A percentile compares a stretch with the other conserved stretches of the same genome.
Evolutionary conservation across 2,113 vertebrate species (phyloP).

Genomic region (Diadophis punctatus): DNA sequence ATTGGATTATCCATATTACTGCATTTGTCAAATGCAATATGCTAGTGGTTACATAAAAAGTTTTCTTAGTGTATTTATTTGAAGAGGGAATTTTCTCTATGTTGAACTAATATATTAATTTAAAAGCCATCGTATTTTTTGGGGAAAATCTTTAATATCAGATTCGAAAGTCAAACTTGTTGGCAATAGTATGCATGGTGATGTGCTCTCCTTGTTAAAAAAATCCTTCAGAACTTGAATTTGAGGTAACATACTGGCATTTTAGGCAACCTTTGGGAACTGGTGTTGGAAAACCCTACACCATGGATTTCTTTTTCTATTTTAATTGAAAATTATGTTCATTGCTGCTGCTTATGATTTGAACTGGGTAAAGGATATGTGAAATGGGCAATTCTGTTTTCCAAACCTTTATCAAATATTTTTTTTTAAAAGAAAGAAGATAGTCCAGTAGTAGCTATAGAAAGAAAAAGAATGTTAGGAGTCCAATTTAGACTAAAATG

Average conservation of each 20-base stretch:
- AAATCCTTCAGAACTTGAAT: conserved; percentile 39
- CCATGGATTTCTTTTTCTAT: not conserved
- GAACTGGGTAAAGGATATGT: conserved; percentile 16
- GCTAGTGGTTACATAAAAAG: conserved; percentile 11
- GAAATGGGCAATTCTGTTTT: conserved; percentile 45
- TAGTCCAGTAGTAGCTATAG: conserved; percentile 48
- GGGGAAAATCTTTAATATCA: conserved; percentile 14
- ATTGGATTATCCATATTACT: conserved; percentile 22
- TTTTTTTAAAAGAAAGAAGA: conserved; percentile 25
- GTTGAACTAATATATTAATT: not conserved
- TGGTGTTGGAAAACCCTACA: conserved; percentile 25
- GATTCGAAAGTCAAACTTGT: not conserved
- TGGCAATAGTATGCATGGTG: conserved; percentile 17
- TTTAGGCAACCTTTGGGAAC: conserved; percentile 31
- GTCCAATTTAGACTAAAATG: conserved; percentile 50
- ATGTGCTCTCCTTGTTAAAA: conserved; percentile 44
- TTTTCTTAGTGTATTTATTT: not conserved
- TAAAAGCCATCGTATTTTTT: not conserved
- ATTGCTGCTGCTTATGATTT: conserved; percentile 13
- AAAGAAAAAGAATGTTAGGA: conserved; percentile 52
- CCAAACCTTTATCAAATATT: conserved; percentile 45
- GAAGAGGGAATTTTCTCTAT: not conserved
- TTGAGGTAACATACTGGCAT: conserved; percentile 51
- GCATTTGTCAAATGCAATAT: conserved; percentile 6
- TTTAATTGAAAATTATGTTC: conserved; percentile 10